Base-by-base conservation (phyloP, 2,113 vertebrate genomes). In the Epinephelus moara region DNA sequence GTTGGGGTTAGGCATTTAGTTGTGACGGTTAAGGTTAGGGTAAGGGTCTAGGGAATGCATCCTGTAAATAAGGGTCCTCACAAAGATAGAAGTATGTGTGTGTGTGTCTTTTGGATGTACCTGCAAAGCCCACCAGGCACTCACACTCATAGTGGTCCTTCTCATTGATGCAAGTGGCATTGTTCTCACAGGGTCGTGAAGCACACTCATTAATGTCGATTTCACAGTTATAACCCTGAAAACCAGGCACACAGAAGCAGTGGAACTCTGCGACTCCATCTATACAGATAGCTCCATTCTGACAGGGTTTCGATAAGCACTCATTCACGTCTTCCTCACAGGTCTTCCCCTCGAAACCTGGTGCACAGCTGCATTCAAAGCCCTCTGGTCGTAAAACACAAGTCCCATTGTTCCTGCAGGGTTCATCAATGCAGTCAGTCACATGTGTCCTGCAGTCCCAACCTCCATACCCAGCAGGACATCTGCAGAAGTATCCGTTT, bases 201-300 rank as follows among this genome's bases (percentile, higher is more conserved):
- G 97, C 98, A 23, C 98, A 99, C 91, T 99, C 98, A 1, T 99
- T 96, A 75, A 99, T 99, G 94, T 99, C 98, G 30, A 99, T 97
- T 59, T 99, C 98, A 55, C 98, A 99, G 93, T 90, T 95, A 62
- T 95, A 91, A 11, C 98, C 98, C 84, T 99, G 98, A 90, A 97
- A 99, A 0, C 98, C 98, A 0, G 98, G 98, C 86, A 99, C 98
- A 0, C 98, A 99, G 94, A 97, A 99, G 86, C 98, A 99, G 88
- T 94, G 95, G 89, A 96, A 99, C 82, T 89, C 88, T 0, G 91
- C 85, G 49, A 89, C 74, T 0, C 90, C 88, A 30, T 98, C 95
- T 19, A 97, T 63, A 78, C 98, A 99, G 89, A 99, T 97, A 56
- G 98, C 98, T 0, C 97, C 97, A 0, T 99, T 98, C 81, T 95